These are phyloP conservation scores for Lasioglossum marginatum DNA, from an alignment of 2,888 invertebrate genomes.

Conservation along the genomic window DNA sequence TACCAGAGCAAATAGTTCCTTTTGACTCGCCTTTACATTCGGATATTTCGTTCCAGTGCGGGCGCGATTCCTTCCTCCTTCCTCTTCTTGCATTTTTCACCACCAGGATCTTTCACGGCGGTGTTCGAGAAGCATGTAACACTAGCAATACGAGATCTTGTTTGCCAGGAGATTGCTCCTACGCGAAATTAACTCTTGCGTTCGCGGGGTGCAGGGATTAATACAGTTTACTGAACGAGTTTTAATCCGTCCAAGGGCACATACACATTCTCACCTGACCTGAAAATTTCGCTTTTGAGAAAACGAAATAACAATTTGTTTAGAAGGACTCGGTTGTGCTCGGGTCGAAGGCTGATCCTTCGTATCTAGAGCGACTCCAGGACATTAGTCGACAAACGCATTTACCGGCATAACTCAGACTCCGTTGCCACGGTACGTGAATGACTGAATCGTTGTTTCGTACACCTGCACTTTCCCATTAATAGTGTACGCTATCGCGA, in stretches of 20 bases:
- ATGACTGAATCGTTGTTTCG: constrained; percentile 74
- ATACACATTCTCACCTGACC: too few relatives aligned
- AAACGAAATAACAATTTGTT: too few relatives aligned
- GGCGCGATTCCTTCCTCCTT: background rate
- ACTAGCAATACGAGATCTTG: background rate
- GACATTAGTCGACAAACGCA: constrained; percentile 68
- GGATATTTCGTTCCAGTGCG: constrained; percentile 18
- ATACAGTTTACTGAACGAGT: background rate
- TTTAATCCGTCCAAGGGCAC: too few relatives aligned
- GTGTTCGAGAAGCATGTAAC: background rate
- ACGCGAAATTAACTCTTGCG: background rate
- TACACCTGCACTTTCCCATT: constrained; percentile 41
- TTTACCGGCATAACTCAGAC: constrained; percentile 75
- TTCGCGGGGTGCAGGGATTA: background rate
- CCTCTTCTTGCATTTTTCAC: background rate
- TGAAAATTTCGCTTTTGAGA: too few relatives aligned
- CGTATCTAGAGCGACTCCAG: constrained; percentile 38
- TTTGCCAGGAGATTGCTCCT: background rate
- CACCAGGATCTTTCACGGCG: background rate
- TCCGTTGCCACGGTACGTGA: constrained; percentile 74
- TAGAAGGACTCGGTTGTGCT: too few relatives aligned
- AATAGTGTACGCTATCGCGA: constrained; percentile 17
- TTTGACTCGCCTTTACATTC: constrained; percentile 15
- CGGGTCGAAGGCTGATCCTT: background rate
- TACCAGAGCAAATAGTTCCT: constrained; percentile 37